These are phyloP conservation scores for Acanthornis magna DNA, from an alignment of 2,797 vertebrate species.

Conservation along the genomic window DNA sequence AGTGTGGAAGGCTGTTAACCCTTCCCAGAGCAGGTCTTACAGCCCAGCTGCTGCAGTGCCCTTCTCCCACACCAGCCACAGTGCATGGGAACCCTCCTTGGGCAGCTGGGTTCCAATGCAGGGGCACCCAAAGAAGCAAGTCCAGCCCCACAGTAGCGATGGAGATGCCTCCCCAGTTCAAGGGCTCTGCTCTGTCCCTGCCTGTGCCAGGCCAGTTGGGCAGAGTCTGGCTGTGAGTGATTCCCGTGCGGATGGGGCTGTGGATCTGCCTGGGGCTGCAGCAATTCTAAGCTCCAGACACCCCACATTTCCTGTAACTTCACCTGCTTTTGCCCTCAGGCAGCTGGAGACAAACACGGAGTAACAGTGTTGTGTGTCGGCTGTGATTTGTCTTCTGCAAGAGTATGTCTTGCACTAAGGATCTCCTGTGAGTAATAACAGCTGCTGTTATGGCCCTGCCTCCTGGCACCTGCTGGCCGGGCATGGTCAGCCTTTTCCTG, in stretches of 20 bases:
- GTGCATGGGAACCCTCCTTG: fast-evolving
- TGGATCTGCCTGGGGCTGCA: fast-evolving
- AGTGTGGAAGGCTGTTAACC: neutral
- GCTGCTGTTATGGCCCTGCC: neutral
- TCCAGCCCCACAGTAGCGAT: neutral
- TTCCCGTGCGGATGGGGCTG: fast-evolving
- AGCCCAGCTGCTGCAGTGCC: neutral
- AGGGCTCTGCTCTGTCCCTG: neutral
- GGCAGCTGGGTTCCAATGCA: neutral
- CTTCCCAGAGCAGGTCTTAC: neutral
- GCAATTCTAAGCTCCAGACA: neutral
- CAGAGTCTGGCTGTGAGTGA: neutral
- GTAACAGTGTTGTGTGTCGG: neutral
- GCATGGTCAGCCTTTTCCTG: neutral
- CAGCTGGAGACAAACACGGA: neutral
- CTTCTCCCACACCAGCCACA: fast-evolving
- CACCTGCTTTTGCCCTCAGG: constrained; percentile 16
- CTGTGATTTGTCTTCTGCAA: constrained; percentile 6
- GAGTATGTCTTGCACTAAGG: neutral
- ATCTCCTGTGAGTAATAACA: neutral
- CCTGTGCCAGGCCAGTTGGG: fast-evolving
- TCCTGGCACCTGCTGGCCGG: neutral
- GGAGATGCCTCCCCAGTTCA: neutral
- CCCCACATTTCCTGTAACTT: neutral
- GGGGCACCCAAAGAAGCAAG: neutral